phyloP scores from a whole-genome alignment of 2,888 invertebrate genomes.

The Nomada ruficornis region DNA sequence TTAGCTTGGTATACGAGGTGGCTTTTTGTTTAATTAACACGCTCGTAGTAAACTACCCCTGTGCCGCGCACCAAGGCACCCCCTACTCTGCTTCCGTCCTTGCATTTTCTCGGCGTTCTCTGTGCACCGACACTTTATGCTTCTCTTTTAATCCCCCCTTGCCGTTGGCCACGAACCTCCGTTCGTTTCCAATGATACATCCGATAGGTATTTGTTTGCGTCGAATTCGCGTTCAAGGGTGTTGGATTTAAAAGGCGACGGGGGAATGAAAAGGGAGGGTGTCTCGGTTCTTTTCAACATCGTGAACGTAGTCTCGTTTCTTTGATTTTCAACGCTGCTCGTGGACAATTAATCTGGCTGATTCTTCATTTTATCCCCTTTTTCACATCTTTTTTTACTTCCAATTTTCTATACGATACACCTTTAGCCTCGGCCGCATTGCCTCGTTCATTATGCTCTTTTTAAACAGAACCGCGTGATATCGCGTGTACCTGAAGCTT shows the following conservation, averaged over 20 bases:
- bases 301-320: neutral
- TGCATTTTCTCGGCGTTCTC: constrained; percentile 20
- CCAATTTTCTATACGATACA: neutral
- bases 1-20: constrained; percentile 76
- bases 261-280: neutral
- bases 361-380: neutral
- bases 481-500: constrained; percentile 34
- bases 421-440: neutral
- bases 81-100: constrained; percentile 22
- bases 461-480: constrained; percentile 24
- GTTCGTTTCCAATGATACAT: constrained; percentile 49
- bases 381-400: neutral
- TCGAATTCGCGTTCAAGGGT: constrained; percentile 69
- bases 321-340: neutral
- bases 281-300: constrained; percentile 19
- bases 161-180: neutral
- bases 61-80: constrained; percentile 31
- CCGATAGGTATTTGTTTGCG: constrained; percentile 72
- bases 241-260: constrained; percentile 64
- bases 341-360: constrained; percentile 3
- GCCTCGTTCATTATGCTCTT: constrained; percentile 11
- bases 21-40: constrained; percentile 81
- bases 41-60: constrained; percentile 72
- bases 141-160: constrained; percentile 14
- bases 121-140: constrained; percentile 49